Conservation (phyloP, 2,113 vertebrate genomes). For the Synchiropus splendidus region DNA sequence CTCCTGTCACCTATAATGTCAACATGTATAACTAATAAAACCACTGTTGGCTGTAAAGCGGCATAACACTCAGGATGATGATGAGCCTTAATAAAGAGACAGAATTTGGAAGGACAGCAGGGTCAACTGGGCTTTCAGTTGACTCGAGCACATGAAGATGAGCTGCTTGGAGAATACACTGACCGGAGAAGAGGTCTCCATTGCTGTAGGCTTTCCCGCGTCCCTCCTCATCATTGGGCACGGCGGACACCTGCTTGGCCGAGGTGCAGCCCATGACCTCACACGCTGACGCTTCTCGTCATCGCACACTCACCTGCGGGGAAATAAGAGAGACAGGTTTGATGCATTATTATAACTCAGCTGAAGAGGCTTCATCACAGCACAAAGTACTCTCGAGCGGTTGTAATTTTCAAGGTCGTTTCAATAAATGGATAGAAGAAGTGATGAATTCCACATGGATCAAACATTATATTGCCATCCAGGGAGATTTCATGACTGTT, state of each 20-base stretch:
- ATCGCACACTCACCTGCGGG: constrained; percentile 70
- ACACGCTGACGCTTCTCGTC: constrained; percentile 80
- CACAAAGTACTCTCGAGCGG: no score
- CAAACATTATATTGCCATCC: no score
- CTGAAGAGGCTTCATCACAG: no score
- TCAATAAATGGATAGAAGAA: no score
- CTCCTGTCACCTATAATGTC: neutral
- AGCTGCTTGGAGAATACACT: constrained; percentile 54
- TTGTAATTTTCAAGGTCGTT: no score
- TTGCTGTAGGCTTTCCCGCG: constrained; percentile 96
- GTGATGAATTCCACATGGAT: no score
- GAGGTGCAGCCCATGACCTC: constrained; percentile 99
- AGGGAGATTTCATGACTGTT: constrained; percentile 6
- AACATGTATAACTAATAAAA: neutral
- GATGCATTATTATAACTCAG: no score
- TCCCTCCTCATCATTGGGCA: constrained; percentile 98
- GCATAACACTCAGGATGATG: constrained; percentile 10
- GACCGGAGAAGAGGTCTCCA: constrained; percentile 93
- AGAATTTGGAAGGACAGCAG: constrained; percentile 10
- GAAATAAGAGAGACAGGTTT: constrained; percentile 4
- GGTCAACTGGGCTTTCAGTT: constrained; percentile 14
- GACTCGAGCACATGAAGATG: constrained; percentile 27
- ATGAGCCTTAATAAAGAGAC: constrained; percentile 13
- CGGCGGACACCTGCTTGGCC: constrained; percentile 98
- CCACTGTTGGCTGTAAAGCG: constrained; percentile 18